These are phyloP conservation scores for Cantharis rufa DNA, from an alignment of 2,888 invertebrate genomes.

Conservation along the genomic window DNA sequence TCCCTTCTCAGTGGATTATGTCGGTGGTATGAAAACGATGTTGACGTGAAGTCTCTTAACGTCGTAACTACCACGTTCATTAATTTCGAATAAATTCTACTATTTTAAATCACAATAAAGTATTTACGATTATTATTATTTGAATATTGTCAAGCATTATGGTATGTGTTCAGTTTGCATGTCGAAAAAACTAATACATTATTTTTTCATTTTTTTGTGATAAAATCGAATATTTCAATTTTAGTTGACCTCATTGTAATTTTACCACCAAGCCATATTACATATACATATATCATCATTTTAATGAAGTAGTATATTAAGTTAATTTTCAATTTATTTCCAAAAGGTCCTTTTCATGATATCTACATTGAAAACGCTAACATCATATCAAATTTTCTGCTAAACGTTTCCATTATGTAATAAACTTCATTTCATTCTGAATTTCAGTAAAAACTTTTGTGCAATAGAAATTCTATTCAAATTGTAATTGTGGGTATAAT, in stretches of 20 bases:
- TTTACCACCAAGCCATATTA: too few species aligned
- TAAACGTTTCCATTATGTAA: not conserved
- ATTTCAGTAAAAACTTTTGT: not conserved
- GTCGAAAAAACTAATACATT: not conserved
- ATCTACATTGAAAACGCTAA: not conserved
- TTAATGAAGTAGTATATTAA: not conserved
- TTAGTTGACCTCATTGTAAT: not conserved
- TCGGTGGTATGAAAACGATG: conserved; percentile 24
- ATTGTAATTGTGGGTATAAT: not conserved
- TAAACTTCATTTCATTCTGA: not conserved
- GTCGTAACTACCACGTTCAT: conserved; percentile 6
- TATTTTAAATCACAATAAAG: not conserved
- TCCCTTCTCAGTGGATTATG: conserved; percentile 23
- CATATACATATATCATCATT: not conserved
- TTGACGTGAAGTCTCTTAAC: conserved; percentile 23
- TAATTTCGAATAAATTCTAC: conserved; percentile 2
- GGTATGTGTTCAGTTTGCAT: not conserved
- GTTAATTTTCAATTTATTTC: not conserved
- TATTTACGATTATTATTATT: not conserved
- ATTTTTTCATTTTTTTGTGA: not conserved
- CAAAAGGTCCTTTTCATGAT: not conserved
- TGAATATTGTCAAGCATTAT: not conserved
- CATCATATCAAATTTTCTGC: not conserved
- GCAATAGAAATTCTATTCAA: not conserved
- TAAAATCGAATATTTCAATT: not conserved